These are phyloP conservation scores for Carcharodon carcharias DNA, from an alignment of 2,797 vertebrate genomes.

Conservation along the genomic window DNA sequence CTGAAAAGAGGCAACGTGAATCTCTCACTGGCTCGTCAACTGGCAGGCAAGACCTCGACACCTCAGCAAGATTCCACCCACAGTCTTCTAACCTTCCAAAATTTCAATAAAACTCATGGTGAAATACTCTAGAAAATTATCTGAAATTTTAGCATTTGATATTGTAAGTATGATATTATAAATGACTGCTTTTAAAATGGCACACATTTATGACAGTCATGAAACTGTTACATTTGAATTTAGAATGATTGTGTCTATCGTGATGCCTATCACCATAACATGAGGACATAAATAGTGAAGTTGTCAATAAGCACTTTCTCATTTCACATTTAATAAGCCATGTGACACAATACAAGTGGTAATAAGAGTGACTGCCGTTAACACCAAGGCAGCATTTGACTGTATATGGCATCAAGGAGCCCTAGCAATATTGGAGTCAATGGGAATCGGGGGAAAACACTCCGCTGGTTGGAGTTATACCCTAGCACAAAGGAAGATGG, in stretches of 20 bases:
- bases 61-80: not conserved
- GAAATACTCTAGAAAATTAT: not conserved
- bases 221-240: not conserved
- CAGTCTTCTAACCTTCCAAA: not conserved
- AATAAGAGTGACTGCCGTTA: too few relatives aligned
- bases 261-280: too few relatives aligned
- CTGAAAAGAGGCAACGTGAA: too few relatives aligned
- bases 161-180: not conserved
- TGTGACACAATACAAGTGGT: too few relatives aligned
- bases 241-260: not conserved
- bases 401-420: too few relatives aligned
- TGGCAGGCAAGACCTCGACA: not conserved
- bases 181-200: not conserved
- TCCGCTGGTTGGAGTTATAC: too few relatives aligned
- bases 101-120: not conserved
- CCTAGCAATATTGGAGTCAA: too few relatives aligned
- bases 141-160: not conserved
- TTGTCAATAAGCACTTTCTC: not conserved
- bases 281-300: not conserved
- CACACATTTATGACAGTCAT: not conserved
- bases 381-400: too few relatives aligned
- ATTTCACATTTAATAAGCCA: too few relatives aligned
- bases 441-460: too few relatives aligned
- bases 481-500: too few relatives aligned
- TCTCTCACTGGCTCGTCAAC: not conserved